These are phyloP conservation scores for Leptopilina syphax DNA, from an alignment of 2,888 invertebrate genomes.

Conservation along the genomic window DNA sequence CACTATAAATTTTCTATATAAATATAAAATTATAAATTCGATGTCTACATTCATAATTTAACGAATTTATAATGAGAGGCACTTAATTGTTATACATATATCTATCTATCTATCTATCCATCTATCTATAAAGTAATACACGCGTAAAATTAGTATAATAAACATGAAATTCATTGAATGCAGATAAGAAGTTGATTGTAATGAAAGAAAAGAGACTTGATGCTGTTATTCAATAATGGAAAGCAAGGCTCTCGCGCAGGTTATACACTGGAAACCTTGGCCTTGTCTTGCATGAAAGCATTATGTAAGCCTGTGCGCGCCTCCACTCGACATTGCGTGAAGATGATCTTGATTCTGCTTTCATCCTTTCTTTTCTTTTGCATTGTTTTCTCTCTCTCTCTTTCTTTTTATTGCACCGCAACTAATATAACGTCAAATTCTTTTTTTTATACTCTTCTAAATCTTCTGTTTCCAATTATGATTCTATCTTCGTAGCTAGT, in stretches of 20 bases:
- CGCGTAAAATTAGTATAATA: background rate
- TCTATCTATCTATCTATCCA: too few relatives aligned
- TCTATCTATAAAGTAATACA: background rate
- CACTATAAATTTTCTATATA: background rate
- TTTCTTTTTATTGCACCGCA: too few relatives aligned
- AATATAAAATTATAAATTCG: background rate
- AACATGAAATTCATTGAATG: constrained; percentile 1
- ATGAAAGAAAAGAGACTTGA: constrained; percentile 19
- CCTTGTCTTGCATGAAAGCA: constrained; percentile 68
- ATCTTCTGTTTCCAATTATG: constrained; percentile 6
- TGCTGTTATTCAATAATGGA: constrained; percentile 44
- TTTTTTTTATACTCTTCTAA: background rate
- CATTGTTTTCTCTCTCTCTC: background rate
- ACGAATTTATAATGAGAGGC: constrained; percentile 12
- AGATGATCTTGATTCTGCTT: constrained; percentile 56
- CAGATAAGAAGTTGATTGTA: constrained; percentile 9
- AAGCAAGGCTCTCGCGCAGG: constrained; percentile 37
- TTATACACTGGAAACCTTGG: constrained; percentile 64
- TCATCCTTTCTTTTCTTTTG: constrained; percentile 48
- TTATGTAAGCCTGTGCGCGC: constrained; percentile 67
- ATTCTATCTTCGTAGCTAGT: background rate
- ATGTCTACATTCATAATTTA: constrained; percentile 4
- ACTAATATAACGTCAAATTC: background rate
- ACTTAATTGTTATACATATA: background rate
- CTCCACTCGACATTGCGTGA: constrained; percentile 62